phyloP scores from a whole-genome alignment of 2,888 invertebrate genomes.

The Troilus luridus region DNA sequence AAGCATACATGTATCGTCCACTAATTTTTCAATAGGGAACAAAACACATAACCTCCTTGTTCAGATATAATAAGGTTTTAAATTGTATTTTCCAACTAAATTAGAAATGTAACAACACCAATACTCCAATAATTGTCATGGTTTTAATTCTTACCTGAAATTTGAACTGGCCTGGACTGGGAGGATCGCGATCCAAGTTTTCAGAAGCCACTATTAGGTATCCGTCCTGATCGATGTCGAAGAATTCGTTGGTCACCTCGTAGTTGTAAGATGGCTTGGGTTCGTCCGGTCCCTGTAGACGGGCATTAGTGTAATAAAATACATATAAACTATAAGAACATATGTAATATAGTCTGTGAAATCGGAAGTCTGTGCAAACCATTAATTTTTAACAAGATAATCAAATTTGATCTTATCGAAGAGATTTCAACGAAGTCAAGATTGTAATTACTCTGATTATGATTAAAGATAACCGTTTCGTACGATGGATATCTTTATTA shows the following conservation, averaged over 20 bases:
- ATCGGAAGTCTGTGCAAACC: not conserved
- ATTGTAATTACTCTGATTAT: not conserved
- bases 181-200: constrained; percentile 88
- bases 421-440: not conserved
- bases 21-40: too few relatives aligned
- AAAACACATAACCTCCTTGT: too few relatives aligned
- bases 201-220: constrained; percentile 85
- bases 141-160: constrained; percentile 77
- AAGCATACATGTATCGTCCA: too few relatives aligned
- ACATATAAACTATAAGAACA: not conserved
- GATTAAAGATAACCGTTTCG: not conserved
- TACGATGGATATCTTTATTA: not conserved
- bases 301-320: constrained; percentile 36
- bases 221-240: constrained; percentile 82
- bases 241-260: constrained; percentile 88
- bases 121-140: not conserved
- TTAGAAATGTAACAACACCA: too few relatives aligned
- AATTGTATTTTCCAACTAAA: too few relatives aligned
- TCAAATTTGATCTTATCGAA: not conserved
- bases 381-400: not conserved
- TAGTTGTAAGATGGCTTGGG: constrained; percentile 84
- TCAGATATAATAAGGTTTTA: too few relatives aligned
- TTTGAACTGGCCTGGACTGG: constrained; percentile 85
- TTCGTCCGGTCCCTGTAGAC: constrained; percentile 82
- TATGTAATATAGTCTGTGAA: not conserved